Percentiles rank a stretch among this genome's conserved stretches.
These are phyloP conservation scores for Pterobdella sp. DNA, from an alignment of 2,888 invertebrate species.

Conservation along the genomic window DNA sequence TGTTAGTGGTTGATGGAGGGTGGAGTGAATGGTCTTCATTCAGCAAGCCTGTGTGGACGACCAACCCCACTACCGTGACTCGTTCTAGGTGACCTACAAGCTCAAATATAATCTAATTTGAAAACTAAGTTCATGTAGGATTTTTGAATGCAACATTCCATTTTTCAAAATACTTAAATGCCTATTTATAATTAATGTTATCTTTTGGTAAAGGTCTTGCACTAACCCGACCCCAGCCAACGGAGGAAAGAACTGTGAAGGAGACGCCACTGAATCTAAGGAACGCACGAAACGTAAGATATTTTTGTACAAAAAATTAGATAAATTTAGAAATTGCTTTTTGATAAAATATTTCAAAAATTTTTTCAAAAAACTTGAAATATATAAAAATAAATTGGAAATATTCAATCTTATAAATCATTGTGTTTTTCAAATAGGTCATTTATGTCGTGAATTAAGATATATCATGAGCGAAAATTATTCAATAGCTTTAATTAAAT, in stretches of 20 bases:
- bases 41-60: neutral
- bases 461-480: no score
- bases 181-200: no score
- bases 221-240: neutral
- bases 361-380: no score
- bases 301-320: no score
- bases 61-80: neutral
- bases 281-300: neutral
- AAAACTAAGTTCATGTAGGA: neutral
- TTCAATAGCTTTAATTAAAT: no score
- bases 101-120: no score
- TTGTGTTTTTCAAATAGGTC: no score
- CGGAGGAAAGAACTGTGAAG: neutral
- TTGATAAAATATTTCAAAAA: no score
- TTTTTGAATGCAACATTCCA: neutral
- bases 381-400: no score
- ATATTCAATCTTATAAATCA: no score
- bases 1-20: neutral
- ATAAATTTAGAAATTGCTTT: no score
- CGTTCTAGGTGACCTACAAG: neutral
- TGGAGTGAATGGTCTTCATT: neutral
- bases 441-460: no score
- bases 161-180: neutral
- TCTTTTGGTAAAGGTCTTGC: neutral
- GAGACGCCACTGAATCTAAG: neutral